These are phyloP conservation scores for Paragorgia papillata DNA, from an alignment of 92 coral and sea anemone genomes.

Conservation along the genomic window DNA sequence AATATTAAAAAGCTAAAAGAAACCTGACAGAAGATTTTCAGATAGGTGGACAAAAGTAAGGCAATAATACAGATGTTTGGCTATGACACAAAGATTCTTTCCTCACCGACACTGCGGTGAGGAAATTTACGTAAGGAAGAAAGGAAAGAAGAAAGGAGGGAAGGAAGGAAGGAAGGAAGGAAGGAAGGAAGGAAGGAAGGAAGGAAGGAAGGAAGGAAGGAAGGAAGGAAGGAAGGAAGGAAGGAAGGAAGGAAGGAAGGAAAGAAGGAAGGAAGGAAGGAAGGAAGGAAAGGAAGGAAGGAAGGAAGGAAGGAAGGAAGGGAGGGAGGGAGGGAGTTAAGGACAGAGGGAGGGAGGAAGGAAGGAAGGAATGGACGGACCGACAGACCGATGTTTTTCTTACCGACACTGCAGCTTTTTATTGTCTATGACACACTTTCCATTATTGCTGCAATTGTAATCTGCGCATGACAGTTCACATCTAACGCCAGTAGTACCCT, in stretches of 20 bases:
- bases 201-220: background rate
- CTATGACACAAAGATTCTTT: too few species aligned
- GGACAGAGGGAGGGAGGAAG: background rate
- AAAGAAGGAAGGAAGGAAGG: slow-evolving; percentile 6
- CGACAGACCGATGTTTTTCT: background rate
- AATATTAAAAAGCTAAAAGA: too few species aligned
- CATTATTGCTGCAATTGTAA: slow-evolving; percentile 68
- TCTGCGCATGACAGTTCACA: slow-evolving; percentile 57
- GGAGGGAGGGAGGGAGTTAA: background rate
- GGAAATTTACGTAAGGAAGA: slow-evolving; percentile 25
- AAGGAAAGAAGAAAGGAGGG: slow-evolving; percentile 3
- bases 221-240: background rate
- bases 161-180: slow-evolving; percentile 12
- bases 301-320: background rate
- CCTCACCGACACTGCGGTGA: too few species aligned
- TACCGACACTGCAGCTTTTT: slow-evolving; percentile 74
- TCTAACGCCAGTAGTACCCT: slow-evolving; percentile 59
- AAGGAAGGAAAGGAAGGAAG: background rate
- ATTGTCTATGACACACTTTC: slow-evolving; percentile 59
- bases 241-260: background rate
- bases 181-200: background rate
- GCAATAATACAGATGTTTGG: too few species aligned
- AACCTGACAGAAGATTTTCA: too few species aligned
- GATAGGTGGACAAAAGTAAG: too few species aligned
- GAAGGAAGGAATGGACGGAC: background rate